These are phyloP conservation scores for Notolabrus celidotus DNA, from an alignment of 2,797 vertebrate genomes.

Conservation along the genomic window DNA sequence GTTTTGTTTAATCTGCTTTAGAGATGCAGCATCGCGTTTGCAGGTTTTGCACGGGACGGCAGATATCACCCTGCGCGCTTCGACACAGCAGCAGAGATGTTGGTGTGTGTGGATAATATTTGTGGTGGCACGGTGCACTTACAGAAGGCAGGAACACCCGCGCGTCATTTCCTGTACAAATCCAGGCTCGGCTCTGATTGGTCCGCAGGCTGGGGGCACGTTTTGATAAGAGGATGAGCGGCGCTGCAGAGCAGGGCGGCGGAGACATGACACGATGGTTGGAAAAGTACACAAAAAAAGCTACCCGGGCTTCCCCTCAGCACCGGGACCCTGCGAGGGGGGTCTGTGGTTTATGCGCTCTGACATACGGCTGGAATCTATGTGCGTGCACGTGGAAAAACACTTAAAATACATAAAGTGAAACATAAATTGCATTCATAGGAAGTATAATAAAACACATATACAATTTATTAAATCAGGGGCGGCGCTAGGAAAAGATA, in stretches of 20 bases:
- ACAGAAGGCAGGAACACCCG: slow-evolving; percentile 71
- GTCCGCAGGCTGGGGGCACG: slow-evolving; percentile 62
- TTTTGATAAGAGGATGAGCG: slow-evolving; percentile 53
- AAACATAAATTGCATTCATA: too few species aligned
- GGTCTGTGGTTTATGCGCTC: background rate
- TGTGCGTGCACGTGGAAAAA: background rate
- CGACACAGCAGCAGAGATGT: slow-evolving; percentile 30
- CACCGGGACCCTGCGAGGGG: background rate
- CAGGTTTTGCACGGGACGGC: slow-evolving; percentile 26
- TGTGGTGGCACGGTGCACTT: slow-evolving; percentile 66
- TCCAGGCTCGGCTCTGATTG: slow-evolving; percentile 76
- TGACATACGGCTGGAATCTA: background rate
- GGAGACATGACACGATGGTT: slow-evolving; percentile 61
- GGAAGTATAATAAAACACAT: too few species aligned
- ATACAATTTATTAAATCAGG: too few species aligned
- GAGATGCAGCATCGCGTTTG: slow-evolving; percentile 29
- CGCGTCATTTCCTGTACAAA: slow-evolving; percentile 87
- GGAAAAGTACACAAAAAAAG: slow-evolving; percentile 8
- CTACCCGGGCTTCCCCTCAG: slow-evolving; percentile 9
- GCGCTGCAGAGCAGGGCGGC: slow-evolving; percentile 30
- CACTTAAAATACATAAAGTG: background rate
- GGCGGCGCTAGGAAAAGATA: too few species aligned
- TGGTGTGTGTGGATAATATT: slow-evolving; percentile 69
- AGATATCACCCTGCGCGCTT: slow-evolving; percentile 45
- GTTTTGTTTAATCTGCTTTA: slow-evolving; percentile 25